These are phyloP conservation scores for Eilema sororculum DNA, from an alignment of 2,888 invertebrate species.

Conservation along the genomic window DNA sequence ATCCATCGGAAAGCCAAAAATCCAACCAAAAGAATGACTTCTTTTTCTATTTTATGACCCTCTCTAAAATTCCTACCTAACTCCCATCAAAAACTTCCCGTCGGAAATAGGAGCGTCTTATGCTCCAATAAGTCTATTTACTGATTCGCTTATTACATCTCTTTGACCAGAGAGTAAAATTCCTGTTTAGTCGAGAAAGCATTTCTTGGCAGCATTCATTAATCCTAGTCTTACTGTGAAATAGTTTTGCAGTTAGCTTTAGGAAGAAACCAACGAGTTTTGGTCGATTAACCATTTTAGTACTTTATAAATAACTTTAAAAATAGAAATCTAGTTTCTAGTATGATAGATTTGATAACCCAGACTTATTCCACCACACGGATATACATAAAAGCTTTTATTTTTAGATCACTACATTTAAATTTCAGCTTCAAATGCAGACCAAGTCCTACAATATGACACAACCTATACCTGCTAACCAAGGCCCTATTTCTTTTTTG, in stretches of 20 bases:
- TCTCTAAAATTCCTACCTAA: neutral
- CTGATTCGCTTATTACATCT: constrained; percentile 27
- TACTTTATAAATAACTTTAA: constrained; percentile 1
- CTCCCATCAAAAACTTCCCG: neutral
- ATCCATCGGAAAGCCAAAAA: no score
- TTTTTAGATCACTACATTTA: neutral
- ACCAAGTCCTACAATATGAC: neutral
- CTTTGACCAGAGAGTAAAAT: constrained; percentile 13
- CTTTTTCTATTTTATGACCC: neutral
- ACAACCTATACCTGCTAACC: neutral
- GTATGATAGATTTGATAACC: neutral
- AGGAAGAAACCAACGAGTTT: constrained; percentile 27
- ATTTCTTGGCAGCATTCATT: constrained; percentile 36
- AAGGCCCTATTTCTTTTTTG: no score
- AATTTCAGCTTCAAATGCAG: neutral
- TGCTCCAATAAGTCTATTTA: constrained; percentile 38
- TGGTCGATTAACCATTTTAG: constrained; percentile 35
- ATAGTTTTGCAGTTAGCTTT: constrained; percentile 31
- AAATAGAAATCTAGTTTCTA: neutral
- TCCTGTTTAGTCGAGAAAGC: constrained; percentile 13
- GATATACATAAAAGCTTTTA: neutral
- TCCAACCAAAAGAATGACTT: no score
- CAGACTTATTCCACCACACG: neutral
- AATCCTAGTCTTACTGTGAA: constrained; percentile 24
- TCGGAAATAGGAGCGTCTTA: constrained; percentile 16